Evolutionary conservation across 2,113 vertebrate genomes (phyloP).

Genomic region (Odocoileus virginianus): DNA sequence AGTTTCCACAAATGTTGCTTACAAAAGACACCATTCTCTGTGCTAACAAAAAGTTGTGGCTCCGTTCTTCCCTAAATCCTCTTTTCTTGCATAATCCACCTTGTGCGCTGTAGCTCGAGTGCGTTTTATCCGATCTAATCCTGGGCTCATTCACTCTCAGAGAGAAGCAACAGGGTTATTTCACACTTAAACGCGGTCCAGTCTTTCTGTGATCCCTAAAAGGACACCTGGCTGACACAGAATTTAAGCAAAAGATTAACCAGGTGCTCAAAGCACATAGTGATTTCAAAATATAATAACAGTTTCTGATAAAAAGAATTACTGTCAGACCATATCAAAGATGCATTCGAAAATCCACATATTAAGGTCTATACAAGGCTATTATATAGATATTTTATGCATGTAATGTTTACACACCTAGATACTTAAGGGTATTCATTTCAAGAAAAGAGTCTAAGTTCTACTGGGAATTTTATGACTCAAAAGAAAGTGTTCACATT

Average conservation of each 20-base stretch:
- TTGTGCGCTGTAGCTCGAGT: conserved; percentile 96
- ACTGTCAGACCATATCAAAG: conserved; percentile 47
- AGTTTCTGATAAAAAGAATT: conserved; percentile 72
- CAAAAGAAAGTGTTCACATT: conserved; percentile 37
- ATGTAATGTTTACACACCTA: conserved; percentile 36
- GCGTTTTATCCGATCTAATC: conserved; percentile 99
- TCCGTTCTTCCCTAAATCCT: conserved; percentile 99
- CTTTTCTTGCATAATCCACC: conserved; percentile 99
- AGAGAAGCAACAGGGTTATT: conserved; percentile 95
- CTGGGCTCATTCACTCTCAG: conserved; percentile 89
- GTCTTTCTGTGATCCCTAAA: conserved; percentile 88
- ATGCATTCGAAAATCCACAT: conserved; percentile 45
- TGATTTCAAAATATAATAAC: conserved; percentile 73
- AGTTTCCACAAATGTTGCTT: conserved; percentile 96
- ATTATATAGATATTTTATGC: not conserved
- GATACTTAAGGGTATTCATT: not conserved
- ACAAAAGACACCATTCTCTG: conserved; percentile 92
- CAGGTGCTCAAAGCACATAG: conserved; percentile 74
- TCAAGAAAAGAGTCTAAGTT: not conserved
- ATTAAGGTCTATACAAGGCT: not conserved
- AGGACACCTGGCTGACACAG: conserved; percentile 96
- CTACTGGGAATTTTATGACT: conserved; percentile 29
- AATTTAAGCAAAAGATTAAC: conserved; percentile 81
- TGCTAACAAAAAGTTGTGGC: conserved; percentile 96
- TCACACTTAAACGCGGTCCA: conserved; percentile 90